A percentile compares a stretch with the other conserved stretches of the same genome.
These are phyloP conservation scores for Chaenodraco wilsoni DNA, from an alignment of 2,797 vertebrate genomes.

Conservation along the genomic window DNA sequence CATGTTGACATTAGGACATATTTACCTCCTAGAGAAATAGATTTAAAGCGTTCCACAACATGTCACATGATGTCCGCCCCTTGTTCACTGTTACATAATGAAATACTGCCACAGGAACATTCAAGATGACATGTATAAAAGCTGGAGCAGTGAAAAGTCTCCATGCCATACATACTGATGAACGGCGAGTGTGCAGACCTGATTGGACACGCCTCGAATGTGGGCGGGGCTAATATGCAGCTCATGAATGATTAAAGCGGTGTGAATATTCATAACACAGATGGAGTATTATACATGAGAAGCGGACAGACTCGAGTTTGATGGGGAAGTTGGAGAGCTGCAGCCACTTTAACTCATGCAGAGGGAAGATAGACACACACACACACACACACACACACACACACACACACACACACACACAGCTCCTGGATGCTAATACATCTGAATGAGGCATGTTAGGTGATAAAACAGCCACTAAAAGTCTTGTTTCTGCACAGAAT, in stretches of 20 bases:
- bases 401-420: neutral
- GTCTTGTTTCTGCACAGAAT: too few species aligned
- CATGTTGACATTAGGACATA: neutral
- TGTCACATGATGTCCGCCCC: neutral
- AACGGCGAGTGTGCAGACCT: conserved; percentile 4
- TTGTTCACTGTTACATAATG: neutral
- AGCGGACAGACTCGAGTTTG: neutral
- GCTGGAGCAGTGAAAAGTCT: neutral
- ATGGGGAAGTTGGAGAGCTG: too few species aligned
- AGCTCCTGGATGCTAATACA: too few species aligned
- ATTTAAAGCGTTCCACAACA: neutral
- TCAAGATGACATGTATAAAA: neutral
- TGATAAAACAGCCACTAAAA: neutral
- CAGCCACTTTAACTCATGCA: too few species aligned
- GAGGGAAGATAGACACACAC: neutral
- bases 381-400: conserved; percentile 2
- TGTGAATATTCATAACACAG: conserved; percentile 57
- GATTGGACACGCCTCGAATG: conserved; percentile 41
- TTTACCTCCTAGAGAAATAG: neutral
- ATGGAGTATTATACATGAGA: conserved; percentile 47
- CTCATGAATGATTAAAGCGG: conserved; percentile 56
- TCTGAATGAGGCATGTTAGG: neutral
- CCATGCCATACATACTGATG: neutral
- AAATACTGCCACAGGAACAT: neutral
- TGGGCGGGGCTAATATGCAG: conserved; percentile 32